phyloP scores from a whole-genome alignment of 2,797 vertebrate genomes.

The Aeoliscus strigatus region DNA sequence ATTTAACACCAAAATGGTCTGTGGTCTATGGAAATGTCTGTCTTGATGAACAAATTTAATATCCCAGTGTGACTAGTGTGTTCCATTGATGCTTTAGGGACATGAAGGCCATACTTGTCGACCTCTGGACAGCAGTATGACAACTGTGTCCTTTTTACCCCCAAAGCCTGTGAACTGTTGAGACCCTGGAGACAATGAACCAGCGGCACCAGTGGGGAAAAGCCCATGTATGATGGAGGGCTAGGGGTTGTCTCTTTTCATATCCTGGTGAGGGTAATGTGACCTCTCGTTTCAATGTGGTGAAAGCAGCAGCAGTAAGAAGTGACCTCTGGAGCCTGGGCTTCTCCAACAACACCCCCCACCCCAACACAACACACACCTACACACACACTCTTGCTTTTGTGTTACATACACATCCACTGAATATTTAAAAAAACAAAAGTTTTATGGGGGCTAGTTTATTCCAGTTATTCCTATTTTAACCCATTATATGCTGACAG shows the following conservation, averaged over 20 bases:
- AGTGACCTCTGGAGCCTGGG: constrained; percentile 47
- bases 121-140: constrained; percentile 60
- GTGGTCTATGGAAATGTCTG: too few species aligned
- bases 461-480: too few species aligned
- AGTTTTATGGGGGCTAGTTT: too few species aligned
- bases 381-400: too few species aligned
- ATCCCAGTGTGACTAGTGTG: constrained; percentile 75
- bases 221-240: constrained; percentile 46
- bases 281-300: constrained; percentile 66
- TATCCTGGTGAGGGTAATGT: constrained; percentile 52
- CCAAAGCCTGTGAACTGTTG: constrained; percentile 56
- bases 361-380: too few species aligned
- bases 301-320: constrained; percentile 56
- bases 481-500: too few species aligned
- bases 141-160: constrained; percentile 45
- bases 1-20: too few species aligned
- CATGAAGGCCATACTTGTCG: constrained; percentile 47
- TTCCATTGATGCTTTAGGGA: constrained; percentile 47
- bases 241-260: constrained; percentile 66
- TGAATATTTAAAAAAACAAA: constrained; percentile 1
- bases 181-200: constrained; percentile 62
- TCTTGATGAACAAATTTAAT: constrained; percentile 75
- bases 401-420: constrained; percentile 5
- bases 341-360: constrained; percentile 1
- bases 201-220: constrained; percentile 52